Base-by-base conservation (phyloP, 2,113 vertebrate genomes). In the Microcebus lehilahytsara region DNA sequence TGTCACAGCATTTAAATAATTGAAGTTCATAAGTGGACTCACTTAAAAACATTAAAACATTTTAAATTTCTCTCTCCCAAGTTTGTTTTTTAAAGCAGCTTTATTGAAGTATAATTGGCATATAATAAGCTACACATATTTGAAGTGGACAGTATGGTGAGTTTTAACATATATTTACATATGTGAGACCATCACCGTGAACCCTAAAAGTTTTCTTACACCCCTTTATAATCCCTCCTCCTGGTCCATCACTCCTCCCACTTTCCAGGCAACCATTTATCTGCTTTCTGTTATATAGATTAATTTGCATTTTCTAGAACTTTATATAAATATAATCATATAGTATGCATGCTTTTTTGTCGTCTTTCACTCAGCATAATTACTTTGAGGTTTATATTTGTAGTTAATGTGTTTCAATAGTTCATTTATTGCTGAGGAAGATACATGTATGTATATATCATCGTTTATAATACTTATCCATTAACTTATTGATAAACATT, bases 41-140 rank as follows among this genome's bases (percentile, higher is more conserved):
- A 81, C n/a, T 71, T 40, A 58, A 58, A 58, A 56, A 22, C 53
- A 58, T 34, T 14, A 72, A 84, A 75, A 67, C 49, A 51, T 81
- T 80, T 94, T 75, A 20, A 42, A 64, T 93, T 89, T 93, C 34
- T 80, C 67, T 93, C 67, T 93, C 25, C 22, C 6, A 69, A 92
- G 49, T 87, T 60, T 60, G 23, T 62, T 71, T 83, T 90, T 66
- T 22, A 53, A 56, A 62, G 34, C 25, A 86, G 81, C 49, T 91
- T 94, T 87, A 60, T 49, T 67, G 51, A 94, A 75, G 58, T 83
- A 51, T 60, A 62, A 78, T 17, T 64, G 30, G 64, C 30, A 40
- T 79, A 64, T 2, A 19, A 85, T 46, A 42, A 93, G n/a, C 53
- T 14, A 22, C 8, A 53, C 10, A 34, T 58, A 51, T 78, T 40